Evolutionary conservation across 2,113 vertebrate genomes (phyloP).

Genomic region (Gorsachius goisagi): DNA sequence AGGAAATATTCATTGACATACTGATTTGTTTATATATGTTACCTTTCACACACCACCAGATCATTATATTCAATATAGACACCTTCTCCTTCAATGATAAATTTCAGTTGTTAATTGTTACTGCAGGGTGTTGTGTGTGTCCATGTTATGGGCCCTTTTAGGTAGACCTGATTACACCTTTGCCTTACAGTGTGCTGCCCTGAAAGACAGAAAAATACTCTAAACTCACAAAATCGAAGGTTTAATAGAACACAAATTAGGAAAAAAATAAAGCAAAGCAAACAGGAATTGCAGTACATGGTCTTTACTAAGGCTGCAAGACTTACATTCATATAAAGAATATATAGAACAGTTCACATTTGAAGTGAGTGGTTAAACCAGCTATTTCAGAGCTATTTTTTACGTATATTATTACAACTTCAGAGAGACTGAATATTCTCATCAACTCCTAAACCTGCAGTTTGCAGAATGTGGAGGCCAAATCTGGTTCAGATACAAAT

Average conservation of each 20-base stretch:
- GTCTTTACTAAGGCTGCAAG: not conserved
- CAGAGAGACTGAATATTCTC: not conserved
- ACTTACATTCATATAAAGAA: not conserved
- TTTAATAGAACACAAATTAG: not conserved
- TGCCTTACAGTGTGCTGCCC: not conserved
- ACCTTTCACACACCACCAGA: not conserved
- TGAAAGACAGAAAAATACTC: not conserved
- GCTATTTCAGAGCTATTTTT: not conserved
- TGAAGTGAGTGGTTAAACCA: not conserved
- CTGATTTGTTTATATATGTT: not conserved
- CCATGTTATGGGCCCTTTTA: not conserved
- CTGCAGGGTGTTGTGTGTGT: not conserved
- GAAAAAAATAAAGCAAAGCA: not conserved
- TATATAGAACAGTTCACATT: not conserved
- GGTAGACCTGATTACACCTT: not conserved
- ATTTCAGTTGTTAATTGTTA: not conserved
- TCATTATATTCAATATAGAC: not conserved
- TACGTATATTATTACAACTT: not conserved
- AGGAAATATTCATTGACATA: not conserved
- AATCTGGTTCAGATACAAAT: not conserved
- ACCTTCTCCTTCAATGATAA: not conserved
- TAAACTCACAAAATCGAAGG: not conserved
- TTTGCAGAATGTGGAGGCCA: not conserved
- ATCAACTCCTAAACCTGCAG: not conserved
- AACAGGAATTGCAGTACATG: not conserved